Evolutionary conservation across 2,797 vertebrate species (phyloP), one percentile per base, ranked within the genome.

Genomic region (Acanthiza pusilla): DNA sequence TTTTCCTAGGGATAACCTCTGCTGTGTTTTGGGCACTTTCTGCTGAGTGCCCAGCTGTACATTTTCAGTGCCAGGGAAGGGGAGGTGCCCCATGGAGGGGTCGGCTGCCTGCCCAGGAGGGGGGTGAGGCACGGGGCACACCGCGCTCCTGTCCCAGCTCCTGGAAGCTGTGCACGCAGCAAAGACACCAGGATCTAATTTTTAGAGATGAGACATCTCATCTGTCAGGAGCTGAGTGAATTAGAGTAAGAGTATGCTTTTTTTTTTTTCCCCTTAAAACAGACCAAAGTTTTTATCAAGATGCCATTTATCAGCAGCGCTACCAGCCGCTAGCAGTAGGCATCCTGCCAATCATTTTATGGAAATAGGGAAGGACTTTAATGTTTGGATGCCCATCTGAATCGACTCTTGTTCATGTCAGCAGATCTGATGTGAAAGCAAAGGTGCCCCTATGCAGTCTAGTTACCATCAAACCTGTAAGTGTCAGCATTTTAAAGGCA

Each of bases 361-460:
- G 96, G 97, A 96, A 97, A 97, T 95, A 34, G 91, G 85, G 90
- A 84, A 97, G 96, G 97, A 82, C 95, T 94, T 91, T 88, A 90
- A 93, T 93, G 88, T 95, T 95, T 74, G 95, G 94, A 96, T 97
- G 96, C 96, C 96, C 96, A 93, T 94, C 95, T 96, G 93, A 95
- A 97, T 95, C 74, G 82, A 89, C 96, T 95, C 96, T 95, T 95
- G 95, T 96, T 94, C 97, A 88, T 82, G 97, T 98, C 97, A 97
- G 97, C 98, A 98, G 97, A 97, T 97, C 97, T 96, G 95, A 94
- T 97, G 97, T 96, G 96, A 97, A 95, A 97, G 95, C 97, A 95
- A 98, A 98, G 97, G 98, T 98, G 98, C 96, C 97, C 96, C 93
- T 58, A 55, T 22, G 77, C 89, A 78, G 96, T 71, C 96, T 80